A percentile compares a stretch with the other conserved stretches of the same genome.
These are phyloP conservation scores for Prostheceraeus crozeri DNA, from an alignment of 2,888 invertebrate genomes.

Conservation along the genomic window DNA sequence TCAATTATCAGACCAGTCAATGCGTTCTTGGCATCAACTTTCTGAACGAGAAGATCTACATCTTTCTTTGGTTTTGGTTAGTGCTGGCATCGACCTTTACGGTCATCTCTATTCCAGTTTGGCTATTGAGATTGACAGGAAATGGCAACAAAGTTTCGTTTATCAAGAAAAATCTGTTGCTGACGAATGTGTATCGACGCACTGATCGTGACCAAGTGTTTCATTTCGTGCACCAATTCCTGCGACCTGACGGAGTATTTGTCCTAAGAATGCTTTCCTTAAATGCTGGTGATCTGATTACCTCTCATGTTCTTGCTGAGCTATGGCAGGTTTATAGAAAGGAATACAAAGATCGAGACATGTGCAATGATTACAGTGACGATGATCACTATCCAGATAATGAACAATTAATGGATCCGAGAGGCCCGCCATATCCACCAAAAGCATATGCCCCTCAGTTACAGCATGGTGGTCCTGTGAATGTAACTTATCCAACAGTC, in stretches of 20 bases:
- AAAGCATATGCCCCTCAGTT: no score
- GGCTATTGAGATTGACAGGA: slow-evolving; percentile 29
- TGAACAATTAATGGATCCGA: no score
- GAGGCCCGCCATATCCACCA: no score
- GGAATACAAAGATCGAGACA: slow-evolving; percentile 4
- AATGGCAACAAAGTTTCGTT: not conserved
- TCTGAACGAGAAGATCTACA: slow-evolving; percentile 41
- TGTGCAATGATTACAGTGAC: not conserved
- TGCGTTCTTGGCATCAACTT: slow-evolving; percentile 40
- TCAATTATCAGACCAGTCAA: slow-evolving; percentile 18
- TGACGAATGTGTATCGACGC: slow-evolving; percentile 1
- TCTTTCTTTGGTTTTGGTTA: slow-evolving; percentile 41
- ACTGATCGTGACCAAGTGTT: not conserved
- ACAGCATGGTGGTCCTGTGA: no score
- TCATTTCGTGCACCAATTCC: slow-evolving; percentile 29
- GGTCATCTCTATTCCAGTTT: slow-evolving; percentile 36
- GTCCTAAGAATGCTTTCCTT: slow-evolving; percentile 33
- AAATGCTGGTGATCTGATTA: slow-evolving; percentile 34
- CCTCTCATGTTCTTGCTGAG: slow-evolving; percentile 19
- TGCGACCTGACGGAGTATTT: slow-evolving; percentile 36
- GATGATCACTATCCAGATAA: no score
- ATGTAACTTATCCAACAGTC: no score
- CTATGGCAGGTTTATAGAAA: slow-evolving; percentile 28
- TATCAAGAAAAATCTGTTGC: slow-evolving; percentile 29
- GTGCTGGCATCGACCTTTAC: slow-evolving; percentile 33